Conservation (phyloP, 2,797 vertebrate genomes). For the Apodemus agrarius region DNA sequence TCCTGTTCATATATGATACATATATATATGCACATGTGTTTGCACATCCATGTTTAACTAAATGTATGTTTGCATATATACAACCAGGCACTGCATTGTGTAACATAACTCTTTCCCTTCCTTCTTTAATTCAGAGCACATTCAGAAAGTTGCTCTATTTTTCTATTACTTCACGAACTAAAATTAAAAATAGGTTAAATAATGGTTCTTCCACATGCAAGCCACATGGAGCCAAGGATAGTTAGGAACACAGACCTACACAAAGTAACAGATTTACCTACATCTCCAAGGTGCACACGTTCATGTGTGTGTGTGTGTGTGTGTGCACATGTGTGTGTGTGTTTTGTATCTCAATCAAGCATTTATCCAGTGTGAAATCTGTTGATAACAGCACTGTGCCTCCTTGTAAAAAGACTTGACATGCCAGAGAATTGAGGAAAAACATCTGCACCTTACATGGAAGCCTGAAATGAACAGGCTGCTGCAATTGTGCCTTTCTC, state of each 20-base stretch:
- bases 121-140: not conserved
- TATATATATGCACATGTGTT: not conserved
- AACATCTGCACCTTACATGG: not conserved
- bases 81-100: not conserved
- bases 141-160: slow-evolving; percentile 22
- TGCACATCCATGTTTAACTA: not conserved
- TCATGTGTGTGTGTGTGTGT: not conserved
- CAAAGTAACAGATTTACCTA: not conserved
- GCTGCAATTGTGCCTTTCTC: not conserved
- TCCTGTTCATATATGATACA: too few relatives aligned
- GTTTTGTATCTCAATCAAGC: not conserved
- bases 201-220: not conserved
- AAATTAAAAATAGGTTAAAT: slow-evolving; percentile 68
- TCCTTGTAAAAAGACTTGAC: not conserved
- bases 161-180: slow-evolving; percentile 55
- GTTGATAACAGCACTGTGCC: not conserved
- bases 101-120: not conserved
- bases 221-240: not conserved
- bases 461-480: not conserved
- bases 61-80: not conserved
- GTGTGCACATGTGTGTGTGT: not conserved
- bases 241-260: not conserved
- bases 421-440: not conserved
- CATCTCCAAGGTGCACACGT: not conserved
- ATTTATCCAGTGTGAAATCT: not conserved